phyloP scores from a whole-genome alignment of 2,113 vertebrate species.

The Melanotaenia duboulayi region DNA sequence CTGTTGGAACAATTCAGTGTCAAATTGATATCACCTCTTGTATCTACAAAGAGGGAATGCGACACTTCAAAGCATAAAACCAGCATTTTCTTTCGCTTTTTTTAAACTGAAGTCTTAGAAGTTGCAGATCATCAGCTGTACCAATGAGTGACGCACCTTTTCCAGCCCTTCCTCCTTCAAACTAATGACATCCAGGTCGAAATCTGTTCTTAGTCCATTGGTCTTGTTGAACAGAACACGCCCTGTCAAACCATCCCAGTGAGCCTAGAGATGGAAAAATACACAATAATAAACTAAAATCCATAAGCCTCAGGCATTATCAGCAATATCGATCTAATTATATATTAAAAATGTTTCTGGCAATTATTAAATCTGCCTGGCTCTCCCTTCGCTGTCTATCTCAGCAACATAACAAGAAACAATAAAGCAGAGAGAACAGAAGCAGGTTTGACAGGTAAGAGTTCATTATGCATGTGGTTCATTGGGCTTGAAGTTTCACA shows the following conservation, averaged over 20 bases:
- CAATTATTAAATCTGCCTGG: slow-evolving; percentile 65
- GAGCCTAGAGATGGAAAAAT: slow-evolving; percentile 83
- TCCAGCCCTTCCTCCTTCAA: slow-evolving; percentile 97
- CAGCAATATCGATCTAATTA: slow-evolving; percentile 47
- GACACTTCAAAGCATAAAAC: slow-evolving; percentile 13
- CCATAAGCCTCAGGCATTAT: slow-evolving; percentile 47
- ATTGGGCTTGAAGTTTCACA: slow-evolving; percentile 79
- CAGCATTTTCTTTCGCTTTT: background rate
- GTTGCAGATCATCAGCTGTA: background rate
- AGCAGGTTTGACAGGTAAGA: slow-evolving; percentile 72
- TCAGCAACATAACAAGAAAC: slow-evolving; percentile 69
- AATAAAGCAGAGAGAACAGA: slow-evolving; percentile 54
- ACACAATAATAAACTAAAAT: slow-evolving; percentile 27
- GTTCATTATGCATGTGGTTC: slow-evolving; percentile 77
- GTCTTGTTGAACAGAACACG: slow-evolving; percentile 97
- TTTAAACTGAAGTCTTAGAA: slow-evolving; percentile 1
- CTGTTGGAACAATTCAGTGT: slow-evolving; percentile 79
- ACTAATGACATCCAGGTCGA: slow-evolving; percentile 98
- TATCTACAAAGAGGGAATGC: background rate
- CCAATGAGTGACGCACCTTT: slow-evolving; percentile 84
- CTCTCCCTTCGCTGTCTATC: slow-evolving; percentile 55
- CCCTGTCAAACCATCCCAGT: slow-evolving; percentile 97
- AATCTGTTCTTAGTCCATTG: slow-evolving; percentile 96
- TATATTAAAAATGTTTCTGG: slow-evolving; percentile 44
- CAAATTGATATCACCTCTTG: slow-evolving; percentile 31